Conservation (phyloP, 2,797 vertebrate species). For the Sebastolobus altivelis region DNA sequence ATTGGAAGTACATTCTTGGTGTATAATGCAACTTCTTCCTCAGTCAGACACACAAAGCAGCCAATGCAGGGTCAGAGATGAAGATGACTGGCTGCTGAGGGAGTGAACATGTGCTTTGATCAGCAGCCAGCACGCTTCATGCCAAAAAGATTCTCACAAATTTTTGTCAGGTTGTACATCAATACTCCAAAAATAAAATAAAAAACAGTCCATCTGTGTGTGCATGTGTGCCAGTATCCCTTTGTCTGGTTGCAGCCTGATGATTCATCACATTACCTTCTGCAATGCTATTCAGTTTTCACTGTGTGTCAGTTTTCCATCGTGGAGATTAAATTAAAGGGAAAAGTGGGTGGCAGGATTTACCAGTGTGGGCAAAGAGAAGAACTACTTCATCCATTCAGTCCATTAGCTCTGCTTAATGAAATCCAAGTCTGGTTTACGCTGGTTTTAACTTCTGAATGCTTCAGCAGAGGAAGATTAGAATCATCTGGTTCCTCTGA, state of each 20-base stretch:
- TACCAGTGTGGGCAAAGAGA: slow-evolving; percentile 22
- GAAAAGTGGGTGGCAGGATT: slow-evolving; percentile 32
- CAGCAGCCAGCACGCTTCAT: not conserved
- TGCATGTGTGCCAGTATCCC: not conserved
- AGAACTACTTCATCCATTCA: slow-evolving; percentile 25
- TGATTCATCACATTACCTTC: slow-evolving; percentile 59
- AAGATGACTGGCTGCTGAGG: slow-evolving; percentile 48
- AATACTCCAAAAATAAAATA: slow-evolving; percentile 23
- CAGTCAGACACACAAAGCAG: slow-evolving; percentile 28
- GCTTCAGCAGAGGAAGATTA: slow-evolving; percentile 33
- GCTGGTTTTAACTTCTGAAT: slow-evolving; percentile 29
- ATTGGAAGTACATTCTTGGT: slow-evolving; percentile 47
- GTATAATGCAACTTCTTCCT: slow-evolving; percentile 61
- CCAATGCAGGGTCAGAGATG: slow-evolving; percentile 42
- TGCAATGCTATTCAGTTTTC: slow-evolving; percentile 47
- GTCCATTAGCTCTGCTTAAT: slow-evolving; percentile 56
- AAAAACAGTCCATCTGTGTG: slow-evolving; percentile 16
- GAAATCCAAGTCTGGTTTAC: slow-evolving; percentile 40
- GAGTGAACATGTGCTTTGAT: slow-evolving; percentile 68
- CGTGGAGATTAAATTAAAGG: slow-evolving; percentile 48
- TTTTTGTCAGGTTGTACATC: slow-evolving; percentile 46
- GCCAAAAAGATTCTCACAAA: slow-evolving; percentile 35
- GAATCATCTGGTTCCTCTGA: slow-evolving; percentile 16
- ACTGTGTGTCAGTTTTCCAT: slow-evolving; percentile 63
- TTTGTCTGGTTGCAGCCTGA: slow-evolving; percentile 33